Base-by-base conservation (phyloP, 2,797 vertebrate species). In the Limosa lapponica region DNA sequence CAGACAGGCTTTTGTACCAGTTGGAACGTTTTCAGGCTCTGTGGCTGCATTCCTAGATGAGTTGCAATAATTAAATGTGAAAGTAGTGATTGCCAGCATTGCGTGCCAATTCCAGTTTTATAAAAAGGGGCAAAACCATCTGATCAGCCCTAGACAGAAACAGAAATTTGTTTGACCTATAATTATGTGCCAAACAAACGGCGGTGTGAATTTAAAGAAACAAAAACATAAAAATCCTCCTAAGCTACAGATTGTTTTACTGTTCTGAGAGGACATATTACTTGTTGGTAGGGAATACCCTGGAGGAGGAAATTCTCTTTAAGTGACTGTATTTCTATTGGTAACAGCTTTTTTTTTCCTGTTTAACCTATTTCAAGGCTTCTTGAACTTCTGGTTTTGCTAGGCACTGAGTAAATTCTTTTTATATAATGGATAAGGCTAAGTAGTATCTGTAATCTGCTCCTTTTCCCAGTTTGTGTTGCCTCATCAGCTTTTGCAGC, bases 11-110 rank as follows among this genome's bases (percentile, higher is more conserved):
- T 96, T 94, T 96, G 87, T 93, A 96, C 89, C 78, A 93, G 41
- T 93, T 96, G 96, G 93, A 97, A 80, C 11, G 1, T 82, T 93
- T 95, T 94, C 93, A 83, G 79, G 48, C 57, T 95, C 52, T 80
- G 44, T 95, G 92, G 89, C 81, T 96, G 78, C 49, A 37, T 91
- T 97, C 83, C 95, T 94, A 91, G 92, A 94, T 89, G 92, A 92
- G 84, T 59, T 93, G 87, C 90, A 94, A 84, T 95, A 95, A 94
- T 93, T 89, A 94, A 93, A 93, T 85, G 89, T 82, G 92, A 95
- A 95, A 93, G 74, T 44, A 66, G 25, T 67, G 89, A 78, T 65
- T 94, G 82, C 79, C 87, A 93, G 89, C 44, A 8, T 36, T 73
- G 64, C 86, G 85, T 92, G 92, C 93, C 92, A 95, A 54, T 80